phyloP scores from a whole-genome alignment of 2,888 invertebrate genomes.

The Eudasyphora cyanicolor region DNA sequence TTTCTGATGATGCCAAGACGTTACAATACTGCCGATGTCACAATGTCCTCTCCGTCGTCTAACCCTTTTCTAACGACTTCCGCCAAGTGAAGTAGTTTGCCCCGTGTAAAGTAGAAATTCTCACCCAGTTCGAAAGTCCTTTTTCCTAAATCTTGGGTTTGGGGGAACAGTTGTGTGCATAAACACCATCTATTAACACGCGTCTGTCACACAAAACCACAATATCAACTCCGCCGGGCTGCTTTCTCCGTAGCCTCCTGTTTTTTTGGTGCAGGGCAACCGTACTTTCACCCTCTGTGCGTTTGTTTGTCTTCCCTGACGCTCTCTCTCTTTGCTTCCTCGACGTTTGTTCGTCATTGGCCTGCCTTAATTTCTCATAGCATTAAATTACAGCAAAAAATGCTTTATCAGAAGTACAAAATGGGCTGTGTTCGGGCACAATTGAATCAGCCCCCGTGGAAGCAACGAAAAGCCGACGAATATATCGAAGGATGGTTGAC shows the following conservation, averaged over 20 bases:
- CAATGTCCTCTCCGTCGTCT: neutral
- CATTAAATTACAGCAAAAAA: constrained; percentile 57
- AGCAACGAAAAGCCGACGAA: neutral
- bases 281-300: constrained; percentile 10
- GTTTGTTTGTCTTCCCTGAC: constrained; percentile 30
- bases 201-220: constrained; percentile 59
- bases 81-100: neutral
- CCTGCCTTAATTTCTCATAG: constrained; percentile 63
- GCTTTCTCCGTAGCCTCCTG: constrained; percentile 8
- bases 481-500: neutral
- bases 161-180: constrained; percentile 31
- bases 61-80: constrained; percentile 34
- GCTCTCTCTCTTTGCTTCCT: neutral
- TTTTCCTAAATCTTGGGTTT: constrained; percentile 23
- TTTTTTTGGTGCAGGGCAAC: too few relatives aligned
- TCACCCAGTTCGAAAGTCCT: constrained; percentile 22
- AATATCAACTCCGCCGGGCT: constrained; percentile 45
- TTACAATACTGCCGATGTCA: neutral
- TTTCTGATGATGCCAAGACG: neutral
- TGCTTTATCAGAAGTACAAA: constrained; percentile 28
- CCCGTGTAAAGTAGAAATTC: constrained; percentile 28
- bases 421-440: constrained; percentile 20
- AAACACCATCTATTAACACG: constrained; percentile 59
- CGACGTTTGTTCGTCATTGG: constrained; percentile 32
- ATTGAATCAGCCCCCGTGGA: neutral